phyloP scores from a whole-genome alignment of 2,888 invertebrate species.

The Amiota communis region DNA sequence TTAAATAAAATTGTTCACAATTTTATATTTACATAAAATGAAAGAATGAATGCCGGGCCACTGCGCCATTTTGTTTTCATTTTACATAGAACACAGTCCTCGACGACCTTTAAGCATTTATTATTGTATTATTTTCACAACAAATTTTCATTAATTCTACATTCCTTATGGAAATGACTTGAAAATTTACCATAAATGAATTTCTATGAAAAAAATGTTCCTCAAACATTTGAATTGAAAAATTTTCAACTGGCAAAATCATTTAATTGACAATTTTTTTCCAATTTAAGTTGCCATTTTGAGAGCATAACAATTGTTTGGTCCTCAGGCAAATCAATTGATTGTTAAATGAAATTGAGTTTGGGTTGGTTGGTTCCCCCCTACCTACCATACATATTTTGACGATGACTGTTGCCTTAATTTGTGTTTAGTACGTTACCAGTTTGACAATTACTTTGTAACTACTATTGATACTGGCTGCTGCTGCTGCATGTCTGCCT shows the following conservation, averaged over 20 bases:
- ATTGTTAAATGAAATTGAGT: conserved; percentile 38
- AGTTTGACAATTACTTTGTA: conserved; percentile 61
- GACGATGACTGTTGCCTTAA: conserved; percentile 42
- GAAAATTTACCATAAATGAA: conserved; percentile 52
- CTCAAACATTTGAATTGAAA: no score
- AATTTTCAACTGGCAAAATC: neutral
- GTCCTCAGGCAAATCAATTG: conserved; percentile 54
- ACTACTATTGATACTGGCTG: conserved; percentile 28
- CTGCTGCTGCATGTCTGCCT: neutral
- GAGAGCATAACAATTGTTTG: neutral
- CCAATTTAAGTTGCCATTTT: conserved; percentile 22
- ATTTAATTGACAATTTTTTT: conserved; percentile 59
- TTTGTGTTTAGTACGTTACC: conserved; percentile 58
- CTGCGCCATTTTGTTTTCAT: conserved; percentile 31
- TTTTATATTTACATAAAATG: conserved; percentile 53
- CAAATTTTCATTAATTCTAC: neutral
- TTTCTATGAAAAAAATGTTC: conserved; percentile 25
- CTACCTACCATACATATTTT: neutral
- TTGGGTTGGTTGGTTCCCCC: neutral
- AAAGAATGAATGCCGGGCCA: conserved; percentile 22
- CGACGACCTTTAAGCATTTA: no score
- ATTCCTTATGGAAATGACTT: conserved; percentile 30
- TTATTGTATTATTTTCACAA: neutral
- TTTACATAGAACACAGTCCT: conserved; percentile 10
- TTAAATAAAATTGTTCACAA: conserved; percentile 37